Evolutionary conservation across 2,797 vertebrate genomes (phyloP).

Genomic region (Paedocypris micromegethes): DNA sequence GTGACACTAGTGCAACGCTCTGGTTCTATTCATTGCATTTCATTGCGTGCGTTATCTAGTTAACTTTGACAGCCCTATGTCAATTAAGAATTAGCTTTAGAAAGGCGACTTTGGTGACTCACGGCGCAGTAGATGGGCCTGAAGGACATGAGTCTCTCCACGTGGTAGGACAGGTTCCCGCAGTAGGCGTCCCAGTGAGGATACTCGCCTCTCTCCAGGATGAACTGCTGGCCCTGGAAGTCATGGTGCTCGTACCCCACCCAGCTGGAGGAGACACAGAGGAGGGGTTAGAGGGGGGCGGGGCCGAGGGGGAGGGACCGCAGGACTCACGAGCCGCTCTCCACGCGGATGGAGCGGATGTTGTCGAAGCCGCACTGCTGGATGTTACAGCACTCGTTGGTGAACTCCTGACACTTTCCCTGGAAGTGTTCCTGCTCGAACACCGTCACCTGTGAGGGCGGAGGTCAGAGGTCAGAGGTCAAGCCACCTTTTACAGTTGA

Average conservation of each 20-base stretch:
- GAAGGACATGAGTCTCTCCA: slow-evolving; percentile 59
- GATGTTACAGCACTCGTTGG: slow-evolving; percentile 74
- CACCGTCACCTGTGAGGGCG: slow-evolving; percentile 66
- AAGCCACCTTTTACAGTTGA: no score
- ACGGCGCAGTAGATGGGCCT: slow-evolving; percentile 74
- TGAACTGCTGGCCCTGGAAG: slow-evolving; percentile 80
- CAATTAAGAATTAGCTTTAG: background rate
- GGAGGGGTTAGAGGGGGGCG: background rate
- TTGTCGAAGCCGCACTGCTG: slow-evolving; percentile 76
- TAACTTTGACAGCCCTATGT: no score
- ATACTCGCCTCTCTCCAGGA: slow-evolving; percentile 78
- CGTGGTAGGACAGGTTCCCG: slow-evolving; percentile 62
- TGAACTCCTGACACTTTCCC: slow-evolving; percentile 77
- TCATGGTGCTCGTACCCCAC: slow-evolving; percentile 78
- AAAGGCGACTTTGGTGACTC: slow-evolving; percentile 47
- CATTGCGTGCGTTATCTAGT: no score
- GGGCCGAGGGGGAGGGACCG: background rate
- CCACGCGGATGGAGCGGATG: slow-evolving; percentile 77
- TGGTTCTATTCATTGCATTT: no score
- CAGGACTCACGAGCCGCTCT: slow-evolving; percentile 75
- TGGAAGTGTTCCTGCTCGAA: slow-evolving; percentile 82
- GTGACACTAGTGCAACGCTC: no score
- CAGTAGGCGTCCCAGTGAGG: slow-evolving; percentile 79
- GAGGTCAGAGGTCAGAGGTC: background rate
- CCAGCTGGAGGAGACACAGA: slow-evolving; percentile 61